Evolutionary conservation across 2,113 vertebrate species (phyloP), one percentile per base, ranked within the genome.

Genomic region (Leiothrix lutea): DNA sequence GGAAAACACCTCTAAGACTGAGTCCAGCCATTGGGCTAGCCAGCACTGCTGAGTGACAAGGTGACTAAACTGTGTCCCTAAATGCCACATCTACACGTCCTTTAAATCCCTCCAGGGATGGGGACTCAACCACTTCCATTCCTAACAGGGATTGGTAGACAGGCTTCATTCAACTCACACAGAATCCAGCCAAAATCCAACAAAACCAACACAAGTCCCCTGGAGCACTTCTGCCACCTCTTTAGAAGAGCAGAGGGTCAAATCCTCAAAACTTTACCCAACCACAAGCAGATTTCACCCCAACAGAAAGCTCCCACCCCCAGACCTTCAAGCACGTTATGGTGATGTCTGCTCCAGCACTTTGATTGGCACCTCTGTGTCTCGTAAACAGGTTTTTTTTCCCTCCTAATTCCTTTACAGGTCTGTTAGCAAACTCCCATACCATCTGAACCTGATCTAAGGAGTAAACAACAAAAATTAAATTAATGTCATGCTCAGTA

Each of bases 401-500:
- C n/a, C 31, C 28, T 73, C 44, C 8, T 40, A 88, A 86, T 38
- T 71, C 53, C 44, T 56, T 64, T 35, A 58, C 51, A 71, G 45
- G 47, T 92, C 42, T 44, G 62, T 92, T 94, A 95, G 75, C 61
- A 73, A 47, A 77, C 51, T 62, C 33, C 54, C 29, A 45, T 69
- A 70, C 16, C 22, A 47, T 54, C 45, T 83, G 80, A 94, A 33
- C 57, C 61, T 66, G 47, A 95, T 77, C 56, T 45, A 85, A 93
- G 36, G 11, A 88, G 33, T 74, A 64, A 82, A 25, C 50, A 82
- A 83, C 35, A 3, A 88, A 77, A 93, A 96, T 92, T 70, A 95
- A 94, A 92, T 92, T 85, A 95, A 96, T 18, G 47, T 85, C 80
- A 90, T 80, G 86, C 38, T 78, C 45, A 45, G 74, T 67, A 92